phyloP scores from a whole-genome alignment of 2,888 invertebrate species.

The Cecidostiba fungosa region DNA sequence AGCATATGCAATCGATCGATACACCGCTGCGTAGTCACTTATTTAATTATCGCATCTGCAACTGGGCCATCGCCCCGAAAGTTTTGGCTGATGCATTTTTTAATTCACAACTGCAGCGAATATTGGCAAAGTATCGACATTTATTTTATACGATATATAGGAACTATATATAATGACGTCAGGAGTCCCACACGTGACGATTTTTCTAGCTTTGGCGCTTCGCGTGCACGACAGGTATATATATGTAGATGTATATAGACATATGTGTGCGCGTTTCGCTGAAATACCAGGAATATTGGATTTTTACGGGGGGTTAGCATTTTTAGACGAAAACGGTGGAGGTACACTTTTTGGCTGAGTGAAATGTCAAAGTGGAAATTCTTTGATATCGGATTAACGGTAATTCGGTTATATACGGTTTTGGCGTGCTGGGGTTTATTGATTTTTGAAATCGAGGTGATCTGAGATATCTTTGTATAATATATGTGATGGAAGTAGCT shows the following conservation, averaged over 20 bases:
- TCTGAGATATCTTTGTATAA: too few relatives aligned
- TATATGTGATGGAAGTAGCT: too few relatives aligned
- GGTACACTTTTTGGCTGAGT: too few relatives aligned
- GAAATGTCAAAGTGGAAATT: neutral
- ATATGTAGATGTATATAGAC: neutral
- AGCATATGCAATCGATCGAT: neutral
- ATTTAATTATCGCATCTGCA: neutral
- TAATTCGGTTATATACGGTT: too few relatives aligned
- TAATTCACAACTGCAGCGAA: neutral
- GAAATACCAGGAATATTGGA: neutral
- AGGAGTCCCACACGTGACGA: neutral
- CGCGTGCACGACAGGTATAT: neutral
- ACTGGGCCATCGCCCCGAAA: neutral
- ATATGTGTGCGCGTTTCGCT: neutral
- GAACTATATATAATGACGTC: slow-evolving; percentile 1
- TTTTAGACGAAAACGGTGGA: neutral
- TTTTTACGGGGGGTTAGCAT: neutral
- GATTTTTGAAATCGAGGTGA: too few relatives aligned
- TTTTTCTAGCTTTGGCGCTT: neutral
- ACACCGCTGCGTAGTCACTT: neutral
- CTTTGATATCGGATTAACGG: neutral
- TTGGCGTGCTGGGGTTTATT: too few relatives aligned
- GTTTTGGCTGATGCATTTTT: too few relatives aligned
- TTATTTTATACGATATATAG: neutral
- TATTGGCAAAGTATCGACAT: neutral